Conservation (phyloP, 1,140 invertebrate species). For the Zaprionus capensis region DNA sequence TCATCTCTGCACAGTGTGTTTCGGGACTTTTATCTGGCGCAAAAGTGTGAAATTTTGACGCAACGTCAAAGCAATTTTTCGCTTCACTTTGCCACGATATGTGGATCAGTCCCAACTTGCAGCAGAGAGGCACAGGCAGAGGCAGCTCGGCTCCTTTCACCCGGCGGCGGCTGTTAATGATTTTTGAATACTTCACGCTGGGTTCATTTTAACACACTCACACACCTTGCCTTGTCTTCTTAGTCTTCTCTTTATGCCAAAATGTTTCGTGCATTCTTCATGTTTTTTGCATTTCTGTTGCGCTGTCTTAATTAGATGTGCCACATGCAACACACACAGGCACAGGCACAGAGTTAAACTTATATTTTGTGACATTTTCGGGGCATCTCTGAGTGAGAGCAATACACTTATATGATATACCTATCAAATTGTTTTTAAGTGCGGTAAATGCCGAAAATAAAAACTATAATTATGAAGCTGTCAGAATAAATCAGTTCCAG, state of each 20-base stretch:
- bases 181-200: conserved; percentile 77
- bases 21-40: conserved; percentile 63
- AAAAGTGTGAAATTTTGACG: conserved; percentile 82
- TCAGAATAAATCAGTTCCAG: conserved; percentile 13
- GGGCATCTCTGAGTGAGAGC: conserved; percentile 9
- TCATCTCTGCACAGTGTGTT: conserved; percentile 47
- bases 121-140: not conserved
- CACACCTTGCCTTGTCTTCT: conserved; percentile 4
- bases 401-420: conserved; percentile 1
- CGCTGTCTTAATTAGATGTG: conserved; percentile 75
- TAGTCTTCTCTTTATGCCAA: not conserved
- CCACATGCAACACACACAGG: conserved; percentile 32
- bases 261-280: conserved; percentile 46
- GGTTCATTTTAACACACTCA: conserved; percentile 52
- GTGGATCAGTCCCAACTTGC: conserved; percentile 55
- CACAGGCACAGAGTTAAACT: not conserved
- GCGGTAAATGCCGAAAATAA: conserved; percentile 12
- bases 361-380: conserved; percentile 22
- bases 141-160: conserved; percentile 53
- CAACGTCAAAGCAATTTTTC: conserved; percentile 77
- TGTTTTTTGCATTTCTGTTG: conserved; percentile 47
- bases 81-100: conserved; percentile 75
- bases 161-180: conserved; percentile 62
- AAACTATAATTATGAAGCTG: conserved; percentile 24
- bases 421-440: conserved; percentile 30